Conservation (phyloP, 1,140 invertebrate species). For the Anoplolepis gracilipes region DNA sequence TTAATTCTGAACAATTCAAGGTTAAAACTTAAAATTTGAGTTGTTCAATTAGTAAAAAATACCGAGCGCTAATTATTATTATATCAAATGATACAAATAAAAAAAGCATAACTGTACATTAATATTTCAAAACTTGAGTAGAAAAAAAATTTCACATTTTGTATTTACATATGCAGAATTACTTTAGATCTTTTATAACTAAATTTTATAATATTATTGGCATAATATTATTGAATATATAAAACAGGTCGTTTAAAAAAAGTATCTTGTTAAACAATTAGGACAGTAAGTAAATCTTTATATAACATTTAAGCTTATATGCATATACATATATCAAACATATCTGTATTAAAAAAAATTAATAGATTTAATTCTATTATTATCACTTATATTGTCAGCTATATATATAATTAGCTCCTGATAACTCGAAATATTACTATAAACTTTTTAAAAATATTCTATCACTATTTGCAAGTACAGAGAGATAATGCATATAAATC, state of each 20-base stretch:
- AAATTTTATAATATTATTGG: neutral
- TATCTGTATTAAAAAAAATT: conserved; percentile 12
- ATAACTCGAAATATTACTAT: conserved; percentile 9
- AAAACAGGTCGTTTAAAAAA: neutral
- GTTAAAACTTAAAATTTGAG: neutral
- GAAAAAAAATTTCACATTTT: neutral
- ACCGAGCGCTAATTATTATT: neutral
- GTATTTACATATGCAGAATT: neutral
- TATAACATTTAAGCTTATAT: neutral
- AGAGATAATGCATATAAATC: neutral
- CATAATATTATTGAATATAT: neutral
- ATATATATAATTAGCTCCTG: neutral
- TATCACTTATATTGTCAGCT: neutral
- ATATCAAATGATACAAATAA: conserved; percentile 22
- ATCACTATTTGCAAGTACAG: neutral
- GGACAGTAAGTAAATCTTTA: neutral
- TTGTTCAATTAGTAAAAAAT: neutral
- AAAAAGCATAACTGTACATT: neutral
- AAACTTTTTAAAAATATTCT: conserved; percentile 10
- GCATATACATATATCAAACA: neutral
- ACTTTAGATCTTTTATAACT: neutral
- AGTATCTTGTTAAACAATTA: neutral
- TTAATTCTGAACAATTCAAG: neutral
- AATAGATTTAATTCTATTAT: conserved; percentile 11
- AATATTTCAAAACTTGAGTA: neutral